Base-by-base conservation (phyloP, 2,888 invertebrate species). In the Pachydiplax longipennis region DNA sequence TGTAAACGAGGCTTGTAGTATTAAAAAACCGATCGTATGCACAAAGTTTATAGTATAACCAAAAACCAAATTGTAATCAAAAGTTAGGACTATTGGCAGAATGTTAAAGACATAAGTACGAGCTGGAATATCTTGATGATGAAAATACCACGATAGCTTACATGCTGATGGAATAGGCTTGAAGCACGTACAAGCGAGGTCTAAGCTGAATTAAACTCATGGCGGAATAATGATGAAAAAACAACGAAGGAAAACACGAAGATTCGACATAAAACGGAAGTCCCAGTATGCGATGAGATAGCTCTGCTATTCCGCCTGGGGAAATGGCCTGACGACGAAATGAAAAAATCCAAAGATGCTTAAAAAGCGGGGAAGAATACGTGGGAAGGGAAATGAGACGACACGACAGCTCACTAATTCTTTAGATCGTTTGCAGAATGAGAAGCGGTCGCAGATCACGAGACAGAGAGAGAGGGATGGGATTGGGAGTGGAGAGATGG, bases 341-440 rank as follows among this genome's bases (percentile, higher is more conserved):
- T 44, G 44, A 10, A 44, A 44, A 65, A 65, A 65, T 65, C 61
- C 61, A 65, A 48, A 65, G 65, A 73, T 15, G 73, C 73, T 31
- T 31, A 31, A 73, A 31, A 53, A 25, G 15, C 5, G 81, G 44
- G 12, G 44, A 44, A 82, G 44, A 44, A 82, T 25, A 81, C 35
- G 22, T 15, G 2, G 22, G 22, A 44, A 5, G 15, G 10, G 8
- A 25, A 13, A 82, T 13, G 15, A n/a, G 25, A 2, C 25, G n/a
- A 25, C n/a, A 25, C 25, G 53, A 48, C 53, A 53, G 18, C 22
- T 18, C 53, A 53, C 53, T 83, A 83, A 83, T 83, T 83, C 48
- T 83, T 83, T 58, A 35, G 83, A 83, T 83, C 83, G 25, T 48
- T 82, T 82, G 44, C 53, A 58, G 83, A 53, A 53, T 83, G 53